Evolutionary conservation across 1,140 invertebrate species (phyloP), one percentile per base, ranked within the genome.

Genomic region (Belonocnema kinseyi): DNA sequence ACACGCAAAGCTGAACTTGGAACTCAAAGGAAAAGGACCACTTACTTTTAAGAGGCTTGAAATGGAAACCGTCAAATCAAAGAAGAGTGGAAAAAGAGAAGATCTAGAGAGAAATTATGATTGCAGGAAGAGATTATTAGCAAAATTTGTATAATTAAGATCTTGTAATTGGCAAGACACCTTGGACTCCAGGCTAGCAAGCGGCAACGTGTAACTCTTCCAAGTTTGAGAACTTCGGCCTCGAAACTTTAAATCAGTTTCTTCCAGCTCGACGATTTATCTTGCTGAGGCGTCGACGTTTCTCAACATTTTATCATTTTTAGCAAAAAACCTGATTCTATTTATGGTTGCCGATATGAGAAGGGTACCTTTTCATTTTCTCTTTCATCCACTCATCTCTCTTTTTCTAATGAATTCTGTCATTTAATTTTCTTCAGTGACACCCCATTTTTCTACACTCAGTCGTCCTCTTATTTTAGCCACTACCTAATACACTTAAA

Each of bases 171-270:
- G 78, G 79, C 80, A 78, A 75, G 79, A 74, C 77, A 77, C 73
- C 70, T 75, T 51, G 40, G 58, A 74, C 77, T 76, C 46, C 54
- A 53, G 71, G 54, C 74, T 50, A 75, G 21, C 72, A 72, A 50
- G 75, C 77, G 75, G 53, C 71, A 58, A 70, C 14, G 51, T 54
- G 75, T 75, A 85, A 80, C 80, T 83, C 70, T 70, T 58, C 76
- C 12, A 74, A 78, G 46, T 80, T 74, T 40, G 53, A 19, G 12
- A 77, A 72, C 76, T 72, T 33, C 53, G 56, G 61, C 75, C 71
- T 53, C 70, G 75, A 79, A 85, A 83, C 83, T 84, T 82, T 84
- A 83, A 85, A 84, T 83, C 81, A 83, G 84, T 83, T 84, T 82
- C 82, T 82, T 81, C 76, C 75, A 78, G 74, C 76, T 79, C 17